These are phyloP conservation scores for Xiphydria camelus DNA, from an alignment of 2,888 invertebrate species.

Conservation along the genomic window DNA sequence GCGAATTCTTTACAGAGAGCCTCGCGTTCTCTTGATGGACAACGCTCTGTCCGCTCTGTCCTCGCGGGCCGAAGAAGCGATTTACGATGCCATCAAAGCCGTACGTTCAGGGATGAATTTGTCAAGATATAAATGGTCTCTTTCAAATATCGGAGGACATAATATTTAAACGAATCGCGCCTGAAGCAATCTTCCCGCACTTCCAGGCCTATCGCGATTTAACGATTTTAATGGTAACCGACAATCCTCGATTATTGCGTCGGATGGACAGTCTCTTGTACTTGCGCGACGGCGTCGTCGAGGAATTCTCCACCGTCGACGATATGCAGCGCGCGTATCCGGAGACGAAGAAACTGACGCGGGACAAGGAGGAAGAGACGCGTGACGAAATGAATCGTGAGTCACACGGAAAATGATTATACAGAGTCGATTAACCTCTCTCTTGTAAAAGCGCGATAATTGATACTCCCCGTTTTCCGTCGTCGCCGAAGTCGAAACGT, in stretches of 20 bases:
- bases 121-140: no score
- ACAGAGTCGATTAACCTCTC: no score
- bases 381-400: no score
- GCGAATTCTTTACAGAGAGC: slow-evolving; percentile 18
- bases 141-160: no score
- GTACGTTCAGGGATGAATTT: no score
- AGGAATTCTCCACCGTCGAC: slow-evolving; percentile 11
- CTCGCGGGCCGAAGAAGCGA: slow-evolving; percentile 12
- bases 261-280: slow-evolving; percentile 17
- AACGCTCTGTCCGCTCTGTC: slow-evolving; percentile 17
- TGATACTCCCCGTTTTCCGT: no score
- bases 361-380: slow-evolving; percentile 12
- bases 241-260: slow-evolving; percentile 11
- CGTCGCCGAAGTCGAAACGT: slow-evolving; percentile 18
- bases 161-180: no score
- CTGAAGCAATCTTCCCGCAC: no score
- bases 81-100: slow-evolving; percentile 13
- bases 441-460: no score
- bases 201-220: slow-evolving; percentile 4
- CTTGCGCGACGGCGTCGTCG: slow-evolving; percentile 8
- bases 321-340: slow-evolving; percentile 10
- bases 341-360: slow-evolving; percentile 7
- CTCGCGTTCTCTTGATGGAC: slow-evolving; percentile 19
- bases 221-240: slow-evolving; percentile 16
- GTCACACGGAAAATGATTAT: no score